Conservation (phyloP, 2,888 invertebrate species). For the Amiota mariae region DNA sequence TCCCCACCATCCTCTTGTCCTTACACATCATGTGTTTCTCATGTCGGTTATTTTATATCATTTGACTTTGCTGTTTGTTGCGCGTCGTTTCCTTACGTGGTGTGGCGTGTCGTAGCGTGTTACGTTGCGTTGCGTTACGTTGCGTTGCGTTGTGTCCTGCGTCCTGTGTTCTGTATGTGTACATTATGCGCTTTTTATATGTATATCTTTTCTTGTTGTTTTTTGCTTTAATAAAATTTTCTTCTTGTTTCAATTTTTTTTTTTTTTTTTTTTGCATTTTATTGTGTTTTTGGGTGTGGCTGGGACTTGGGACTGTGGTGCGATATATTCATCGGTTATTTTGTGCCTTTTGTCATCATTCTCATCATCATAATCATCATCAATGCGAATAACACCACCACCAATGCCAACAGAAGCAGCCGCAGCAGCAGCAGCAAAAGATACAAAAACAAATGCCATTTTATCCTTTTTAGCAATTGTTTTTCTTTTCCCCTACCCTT, state of each 20-base stretch:
- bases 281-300: constrained; percentile 25
- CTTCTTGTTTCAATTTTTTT: neutral
- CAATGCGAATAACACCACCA: neutral
- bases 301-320: neutral
- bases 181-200: neutral
- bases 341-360: neutral
- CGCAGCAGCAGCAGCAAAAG: too few relatives aligned
- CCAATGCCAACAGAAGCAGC: too few relatives aligned
- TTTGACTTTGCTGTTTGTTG: too few relatives aligned
- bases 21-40: too few relatives aligned
- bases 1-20: too few relatives aligned
- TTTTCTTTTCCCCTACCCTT: too few relatives aligned
- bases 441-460: too few relatives aligned
- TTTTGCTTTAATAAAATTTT: neutral
- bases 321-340: neutral
- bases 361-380: constrained; percentile 13
- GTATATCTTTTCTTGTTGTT: neutral
- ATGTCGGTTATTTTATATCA: too few relatives aligned
- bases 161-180: neutral
- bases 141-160: neutral
- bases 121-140: neutral
- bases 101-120: too few relatives aligned
- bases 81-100: too few relatives aligned
- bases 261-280: constrained; percentile 13
- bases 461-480: too few relatives aligned